A percentile compares a stretch with the other conserved stretches of the same genome.
Conservation (phyloP, 2,888 invertebrate species). For the Diarsia mendica region DNA sequence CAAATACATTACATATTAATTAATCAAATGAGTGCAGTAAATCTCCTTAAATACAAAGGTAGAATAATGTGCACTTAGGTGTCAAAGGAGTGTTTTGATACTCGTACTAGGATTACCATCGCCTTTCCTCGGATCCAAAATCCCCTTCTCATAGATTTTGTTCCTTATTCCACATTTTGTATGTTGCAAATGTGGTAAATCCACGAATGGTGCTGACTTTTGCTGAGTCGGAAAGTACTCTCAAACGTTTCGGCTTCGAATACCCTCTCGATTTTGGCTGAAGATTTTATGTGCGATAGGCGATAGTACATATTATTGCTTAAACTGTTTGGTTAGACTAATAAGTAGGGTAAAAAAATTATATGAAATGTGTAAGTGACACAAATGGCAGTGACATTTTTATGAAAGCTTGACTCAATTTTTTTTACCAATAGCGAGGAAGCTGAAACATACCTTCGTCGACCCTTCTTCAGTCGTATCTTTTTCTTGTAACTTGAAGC, state of each 20-base stretch:
- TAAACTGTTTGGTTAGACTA: background rate
- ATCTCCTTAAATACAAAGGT: no score
- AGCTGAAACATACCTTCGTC: background rate
- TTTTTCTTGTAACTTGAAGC: background rate
- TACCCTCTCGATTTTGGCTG: background rate
- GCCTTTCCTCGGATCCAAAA: no score
- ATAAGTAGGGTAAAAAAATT: background rate
- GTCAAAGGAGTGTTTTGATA: no score
- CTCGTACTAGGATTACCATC: no score
- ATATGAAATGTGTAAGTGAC: background rate
- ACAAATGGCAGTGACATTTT: slow-evolving; percentile 15
- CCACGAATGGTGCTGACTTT: slow-evolving; percentile 11
- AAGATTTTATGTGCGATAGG: slow-evolving; percentile 1
- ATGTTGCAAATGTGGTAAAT: background rate
- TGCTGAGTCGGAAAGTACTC: background rate
- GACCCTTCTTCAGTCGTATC: no score
- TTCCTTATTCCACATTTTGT: slow-evolving; percentile 14
- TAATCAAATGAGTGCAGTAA: no score
- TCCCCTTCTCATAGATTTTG: no score
- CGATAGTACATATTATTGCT: no score
- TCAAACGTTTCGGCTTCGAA: background rate
- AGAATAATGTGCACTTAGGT: no score
- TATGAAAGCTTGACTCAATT: background rate
- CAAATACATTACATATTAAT: no score
- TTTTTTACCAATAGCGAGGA: background rate